A percentile compares a stretch with the other conserved stretches of the same genome.
Evolutionary conservation across 2,888 invertebrate species (phyloP).

Genomic region (Thereva unica): DNA sequence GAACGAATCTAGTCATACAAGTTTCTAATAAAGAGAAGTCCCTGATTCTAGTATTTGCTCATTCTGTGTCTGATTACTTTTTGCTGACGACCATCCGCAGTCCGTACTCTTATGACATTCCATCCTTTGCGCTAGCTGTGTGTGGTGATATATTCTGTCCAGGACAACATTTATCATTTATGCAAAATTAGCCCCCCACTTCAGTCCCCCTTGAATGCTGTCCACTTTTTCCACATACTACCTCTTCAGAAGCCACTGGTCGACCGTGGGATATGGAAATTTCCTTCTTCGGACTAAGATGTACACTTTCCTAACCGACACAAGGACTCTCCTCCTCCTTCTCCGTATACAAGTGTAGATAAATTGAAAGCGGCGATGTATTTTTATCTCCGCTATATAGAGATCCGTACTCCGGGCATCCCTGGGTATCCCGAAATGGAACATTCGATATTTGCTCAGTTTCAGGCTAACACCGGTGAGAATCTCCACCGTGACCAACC

Average conservation of each 20-base stretch:
- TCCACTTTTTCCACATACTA: slow-evolving; percentile 13
- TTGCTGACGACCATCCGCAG: slow-evolving; percentile 21
- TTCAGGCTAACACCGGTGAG: too few species aligned
- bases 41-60: slow-evolving; percentile 32
- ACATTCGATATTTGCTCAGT: too few species aligned
- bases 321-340: too few species aligned
- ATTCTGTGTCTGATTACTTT: slow-evolving; percentile 34
- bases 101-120: not conserved
- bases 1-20: too few species aligned
- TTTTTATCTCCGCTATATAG: too few species aligned
- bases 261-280: slow-evolving; percentile 28
- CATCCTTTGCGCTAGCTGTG: not conserved
- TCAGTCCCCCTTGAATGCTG: not conserved
- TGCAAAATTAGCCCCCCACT: slow-evolving; percentile 29
- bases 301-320: not conserved
- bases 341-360: too few species aligned
- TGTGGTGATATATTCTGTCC: slow-evolving; percentile 30
- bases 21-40: not conserved
- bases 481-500: too few species aligned
- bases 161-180: slow-evolving; percentile 34
- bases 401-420: too few species aligned
- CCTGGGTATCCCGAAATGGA: too few species aligned
- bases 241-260: slow-evolving; percentile 15
- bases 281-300: not conserved
- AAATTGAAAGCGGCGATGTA: too few species aligned